Evolutionary conservation across 2,888 invertebrate species (phyloP).

Genomic region (Microctonus hyperodae): DNA sequence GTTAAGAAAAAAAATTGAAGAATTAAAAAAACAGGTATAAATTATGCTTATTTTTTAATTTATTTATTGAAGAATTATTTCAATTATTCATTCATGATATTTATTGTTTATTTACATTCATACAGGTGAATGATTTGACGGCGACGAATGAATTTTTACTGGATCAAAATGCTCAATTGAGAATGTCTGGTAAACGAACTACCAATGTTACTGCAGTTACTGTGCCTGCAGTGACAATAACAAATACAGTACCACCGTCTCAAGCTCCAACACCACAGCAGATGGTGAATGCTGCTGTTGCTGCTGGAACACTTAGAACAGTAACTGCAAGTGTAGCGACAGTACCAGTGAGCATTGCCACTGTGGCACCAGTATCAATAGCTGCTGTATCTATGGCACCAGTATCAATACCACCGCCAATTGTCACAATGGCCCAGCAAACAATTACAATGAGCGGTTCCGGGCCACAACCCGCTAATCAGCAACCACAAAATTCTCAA

Average conservation of each 20-base stretch:
- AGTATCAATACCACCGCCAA: conserved; percentile 67
- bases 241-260: conserved; percentile 66
- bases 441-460: conserved; percentile 61
- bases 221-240: conserved; percentile 70
- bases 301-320: conserved; percentile 64
- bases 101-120: not conserved
- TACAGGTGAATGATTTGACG: conserved; percentile 72
- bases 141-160: conserved; percentile 81
- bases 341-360: conserved; percentile 70
- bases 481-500: conserved; percentile 62
- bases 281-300: conserved; percentile 62
- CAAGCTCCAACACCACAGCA: conserved; percentile 65
- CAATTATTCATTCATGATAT: conserved; percentile 14
- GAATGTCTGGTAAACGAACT: conserved; percentile 69
- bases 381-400: conserved; percentile 67
- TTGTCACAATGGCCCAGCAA: conserved; percentile 69
- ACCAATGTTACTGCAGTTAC: conserved; percentile 67
- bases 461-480: conserved; percentile 58
- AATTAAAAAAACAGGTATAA: conserved; percentile 73
- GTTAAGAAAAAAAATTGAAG: conserved; percentile 73
- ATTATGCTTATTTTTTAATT: conserved; percentile 42
- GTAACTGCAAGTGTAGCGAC: conserved; percentile 70
- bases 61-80: not conserved
- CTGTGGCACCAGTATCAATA: conserved; percentile 70
- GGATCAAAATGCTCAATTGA: conserved; percentile 78